phyloP scores from a whole-genome alignment of 2,888 invertebrate genomes.

The Calephelis perditalis region DNA sequence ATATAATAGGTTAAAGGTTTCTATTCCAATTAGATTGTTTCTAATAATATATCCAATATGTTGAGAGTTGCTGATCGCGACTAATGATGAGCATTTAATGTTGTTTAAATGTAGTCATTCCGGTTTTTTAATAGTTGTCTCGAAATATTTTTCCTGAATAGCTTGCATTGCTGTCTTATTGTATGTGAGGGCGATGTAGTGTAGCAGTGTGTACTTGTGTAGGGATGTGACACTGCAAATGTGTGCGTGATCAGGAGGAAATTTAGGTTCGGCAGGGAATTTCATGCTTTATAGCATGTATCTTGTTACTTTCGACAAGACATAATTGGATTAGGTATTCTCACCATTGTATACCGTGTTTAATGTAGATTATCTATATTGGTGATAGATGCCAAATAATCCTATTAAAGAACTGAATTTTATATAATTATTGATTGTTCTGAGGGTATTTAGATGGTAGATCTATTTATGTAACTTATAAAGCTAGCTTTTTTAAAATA shows the following conservation, averaged over 20 bases:
- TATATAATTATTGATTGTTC: slow-evolving; percentile 75
- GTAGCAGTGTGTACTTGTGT: slow-evolving; percentile 33
- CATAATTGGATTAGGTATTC: slow-evolving; percentile 66
- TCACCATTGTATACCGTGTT: slow-evolving; percentile 73
- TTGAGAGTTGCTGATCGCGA: not conserved
- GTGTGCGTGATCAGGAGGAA: slow-evolving; percentile 63
- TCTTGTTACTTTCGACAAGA: slow-evolving; percentile 56
- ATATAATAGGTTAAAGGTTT: slow-evolving; percentile 53
- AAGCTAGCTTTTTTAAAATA: slow-evolving; percentile 26
- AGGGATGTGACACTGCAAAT: slow-evolving; percentile 31
- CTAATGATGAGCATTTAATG: slow-evolving; percentile 7
- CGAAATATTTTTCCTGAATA: slow-evolving; percentile 37
- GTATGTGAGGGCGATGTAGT: slow-evolving; percentile 43
- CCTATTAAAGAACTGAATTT: slow-evolving; percentile 78
- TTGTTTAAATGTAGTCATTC: slow-evolving; percentile 14
- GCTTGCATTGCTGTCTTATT: slow-evolving; percentile 39
- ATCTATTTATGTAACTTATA: slow-evolving; percentile 62
- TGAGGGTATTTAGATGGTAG: slow-evolving; percentile 74
- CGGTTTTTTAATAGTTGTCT: slow-evolving; percentile 31
- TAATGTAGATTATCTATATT: slow-evolving; percentile 68
- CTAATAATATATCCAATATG: slow-evolving; percentile 9
- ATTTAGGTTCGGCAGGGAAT: slow-evolving; percentile 73
- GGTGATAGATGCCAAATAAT: slow-evolving; percentile 78
- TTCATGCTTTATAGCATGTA: slow-evolving; percentile 39
- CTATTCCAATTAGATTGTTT: slow-evolving; percentile 21